A percentile compares a stretch with the other conserved stretches of the same genome.
Conservation (phyloP, 2,797 vertebrate genomes). For the Tangara arthus region DNA sequence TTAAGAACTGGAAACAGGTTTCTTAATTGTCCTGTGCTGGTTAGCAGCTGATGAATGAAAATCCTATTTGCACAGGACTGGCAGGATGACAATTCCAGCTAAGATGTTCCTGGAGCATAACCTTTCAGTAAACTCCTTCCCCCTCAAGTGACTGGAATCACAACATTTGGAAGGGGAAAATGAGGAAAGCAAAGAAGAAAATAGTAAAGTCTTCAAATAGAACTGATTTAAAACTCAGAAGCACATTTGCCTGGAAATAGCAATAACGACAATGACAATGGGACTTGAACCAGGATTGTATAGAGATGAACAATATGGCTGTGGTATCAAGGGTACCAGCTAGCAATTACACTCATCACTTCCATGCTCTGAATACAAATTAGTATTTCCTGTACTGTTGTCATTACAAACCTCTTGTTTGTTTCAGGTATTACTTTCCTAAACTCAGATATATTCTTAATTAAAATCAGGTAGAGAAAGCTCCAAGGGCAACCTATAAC, state of each 20-base stretch:
- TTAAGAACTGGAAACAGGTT: neutral
- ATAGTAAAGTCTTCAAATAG: neutral
- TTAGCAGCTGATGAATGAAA: neutral
- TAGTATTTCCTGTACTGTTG: neutral
- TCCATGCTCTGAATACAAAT: constrained; percentile 12
- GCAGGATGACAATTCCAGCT: neutral
- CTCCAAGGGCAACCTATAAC: neutral
- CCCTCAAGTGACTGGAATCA: neutral
- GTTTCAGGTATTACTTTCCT: constrained; percentile 19
- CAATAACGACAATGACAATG: neutral
- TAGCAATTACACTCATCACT: neutral
- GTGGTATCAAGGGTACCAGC: neutral
- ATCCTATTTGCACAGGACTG: neutral
- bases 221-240: neutral
- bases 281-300: neutral
- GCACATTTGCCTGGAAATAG: neutral
- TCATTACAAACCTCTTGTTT: constrained; percentile 3
- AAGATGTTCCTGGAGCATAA: neutral
- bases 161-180: neutral
- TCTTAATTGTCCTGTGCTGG: neutral
- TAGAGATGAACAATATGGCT: neutral
- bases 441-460: constrained; percentile 24
- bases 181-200: neutral
- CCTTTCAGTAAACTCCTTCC: neutral
- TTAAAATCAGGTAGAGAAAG: constrained; percentile 23